phyloP scores from a whole-genome alignment of 2,888 invertebrate species.

The Drosophila greeni region DNA sequence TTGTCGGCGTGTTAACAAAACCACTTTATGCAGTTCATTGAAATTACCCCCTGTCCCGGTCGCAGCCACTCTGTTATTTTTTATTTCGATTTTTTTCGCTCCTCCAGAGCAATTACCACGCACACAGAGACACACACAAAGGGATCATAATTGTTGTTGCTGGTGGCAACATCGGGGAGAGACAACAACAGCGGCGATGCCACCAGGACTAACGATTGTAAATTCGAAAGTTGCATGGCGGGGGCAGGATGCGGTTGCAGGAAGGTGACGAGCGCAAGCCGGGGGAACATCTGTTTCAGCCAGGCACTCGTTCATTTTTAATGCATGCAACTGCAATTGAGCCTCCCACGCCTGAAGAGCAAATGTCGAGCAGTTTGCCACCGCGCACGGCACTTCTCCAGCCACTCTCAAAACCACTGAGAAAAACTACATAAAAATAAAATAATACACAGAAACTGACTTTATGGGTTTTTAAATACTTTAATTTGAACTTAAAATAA shows the following conservation, averaged over 20 bases:
- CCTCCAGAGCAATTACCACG: conserved; percentile 42
- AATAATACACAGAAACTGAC: no score
- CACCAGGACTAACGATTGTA: conserved; percentile 38
- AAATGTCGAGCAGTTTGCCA: conserved; percentile 29
- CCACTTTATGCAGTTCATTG: conserved; percentile 48
- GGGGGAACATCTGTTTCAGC: conserved; percentile 35
- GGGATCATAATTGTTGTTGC: conserved; percentile 40
- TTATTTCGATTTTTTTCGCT: conserved; percentile 27
- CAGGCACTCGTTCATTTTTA: conserved; percentile 47
- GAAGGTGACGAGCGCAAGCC: conserved; percentile 14
- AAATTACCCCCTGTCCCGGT: conserved; percentile 17
- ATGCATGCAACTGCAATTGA: conserved; percentile 47
- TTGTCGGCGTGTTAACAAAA: conserved; percentile 42
- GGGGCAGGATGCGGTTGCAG: conserved; percentile 3
- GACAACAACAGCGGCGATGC: conserved; percentile 17
- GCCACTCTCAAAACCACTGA: conserved; percentile 1
- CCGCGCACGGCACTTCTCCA: conserved; percentile 2
- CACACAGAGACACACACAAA: conserved; percentile 12
- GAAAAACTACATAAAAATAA: neutral
- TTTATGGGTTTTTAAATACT: neutral
- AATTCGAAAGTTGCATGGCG: conserved; percentile 48
- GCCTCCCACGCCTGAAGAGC: conserved; percentile 36
- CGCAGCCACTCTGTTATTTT: conserved; percentile 9
- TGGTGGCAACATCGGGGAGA: conserved; percentile 29
- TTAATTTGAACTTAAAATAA: neutral